A percentile compares a stretch with the other conserved stretches of the same genome.
Evolutionary conservation across 2,888 invertebrate genomes (phyloP).

Genomic region (Falcaria lacertinaria): DNA sequence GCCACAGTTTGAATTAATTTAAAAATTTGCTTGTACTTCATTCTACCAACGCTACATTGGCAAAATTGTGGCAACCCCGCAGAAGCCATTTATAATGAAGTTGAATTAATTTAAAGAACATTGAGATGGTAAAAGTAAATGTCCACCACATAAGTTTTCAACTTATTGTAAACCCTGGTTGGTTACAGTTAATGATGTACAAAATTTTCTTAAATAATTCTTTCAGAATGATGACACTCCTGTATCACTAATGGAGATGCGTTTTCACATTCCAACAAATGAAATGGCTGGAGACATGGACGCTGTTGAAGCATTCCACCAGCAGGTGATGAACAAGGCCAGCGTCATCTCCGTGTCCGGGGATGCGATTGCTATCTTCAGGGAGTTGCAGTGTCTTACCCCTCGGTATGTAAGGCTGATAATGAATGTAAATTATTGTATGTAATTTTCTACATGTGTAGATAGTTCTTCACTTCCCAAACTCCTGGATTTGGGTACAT

Average conservation of each 20-base stretch:
- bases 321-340: constrained; percentile 97
- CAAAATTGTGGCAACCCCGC: too few relatives aligned
- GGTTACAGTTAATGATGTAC: not conserved
- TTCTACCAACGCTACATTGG: too few relatives aligned
- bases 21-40: too few relatives aligned
- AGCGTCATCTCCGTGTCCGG: constrained; percentile 98
- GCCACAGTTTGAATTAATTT: too few relatives aligned
- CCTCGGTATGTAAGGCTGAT: constrained; percentile 88
- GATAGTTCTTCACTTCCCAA: too few relatives aligned
- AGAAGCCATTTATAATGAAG: too few relatives aligned
- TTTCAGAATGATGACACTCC: constrained; percentile 97
- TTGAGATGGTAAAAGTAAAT: too few relatives aligned
- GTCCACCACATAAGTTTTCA: too few relatives aligned
- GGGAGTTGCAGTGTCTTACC: constrained; percentile 98
- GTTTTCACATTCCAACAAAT: constrained; percentile 97
- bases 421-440: too few relatives aligned
- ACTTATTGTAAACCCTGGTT: constrained; percentile 1
- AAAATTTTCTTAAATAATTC: constrained; percentile 8
- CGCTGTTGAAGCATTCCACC: constrained; percentile 97
- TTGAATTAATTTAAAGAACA: too few relatives aligned
- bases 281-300: constrained; percentile 93
- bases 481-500: too few relatives aligned
- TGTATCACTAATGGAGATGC: constrained; percentile 97
- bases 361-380: constrained; percentile 97
- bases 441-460: too few relatives aligned